These are phyloP conservation scores for Phymorhynchus buccinoides DNA, from an alignment of 1,140 invertebrate species.

Conservation along the genomic window DNA sequence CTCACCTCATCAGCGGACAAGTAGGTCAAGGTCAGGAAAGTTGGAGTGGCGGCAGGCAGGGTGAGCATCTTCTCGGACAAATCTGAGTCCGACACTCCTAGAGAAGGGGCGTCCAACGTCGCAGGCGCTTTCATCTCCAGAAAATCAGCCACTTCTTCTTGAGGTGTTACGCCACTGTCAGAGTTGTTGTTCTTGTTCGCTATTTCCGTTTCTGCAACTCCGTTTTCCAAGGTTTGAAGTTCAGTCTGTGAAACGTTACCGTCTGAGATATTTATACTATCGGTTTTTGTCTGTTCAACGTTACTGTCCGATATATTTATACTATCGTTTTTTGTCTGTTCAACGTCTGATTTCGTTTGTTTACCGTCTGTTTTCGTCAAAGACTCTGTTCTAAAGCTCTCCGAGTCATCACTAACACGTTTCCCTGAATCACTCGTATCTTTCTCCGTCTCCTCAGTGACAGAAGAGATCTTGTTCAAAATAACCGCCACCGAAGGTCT, in stretches of 20 bases:
- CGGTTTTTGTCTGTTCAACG: no score
- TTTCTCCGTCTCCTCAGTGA: background rate
- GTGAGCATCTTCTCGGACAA: conserved; percentile 58
- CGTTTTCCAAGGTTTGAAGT: background rate
- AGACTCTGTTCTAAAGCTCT: background rate
- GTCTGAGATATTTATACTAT: background rate
- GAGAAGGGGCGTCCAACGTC: conserved; percentile 17
- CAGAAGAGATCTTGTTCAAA: background rate
- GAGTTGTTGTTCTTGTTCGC: background rate
- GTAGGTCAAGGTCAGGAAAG: conserved; percentile 45
- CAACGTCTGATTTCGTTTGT: background rate
- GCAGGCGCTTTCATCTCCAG: background rate
- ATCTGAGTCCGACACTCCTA: conserved; percentile 49
- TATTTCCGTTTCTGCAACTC: background rate
- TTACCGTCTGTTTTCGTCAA: background rate
- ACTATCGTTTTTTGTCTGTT: no score
- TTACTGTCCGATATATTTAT: no score
- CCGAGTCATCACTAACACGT: background rate
- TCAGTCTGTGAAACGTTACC: background rate
- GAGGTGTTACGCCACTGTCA: background rate
- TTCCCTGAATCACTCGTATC: background rate
- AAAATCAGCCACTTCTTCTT: background rate
- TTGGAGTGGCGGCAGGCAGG: conserved; percentile 59
- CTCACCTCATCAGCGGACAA: conserved; percentile 17
- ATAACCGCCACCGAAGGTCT: background rate